These are phyloP conservation scores for Neosilurus mollespiculum DNA, from an alignment of 2,797 vertebrate species.

Conservation along the genomic window DNA sequence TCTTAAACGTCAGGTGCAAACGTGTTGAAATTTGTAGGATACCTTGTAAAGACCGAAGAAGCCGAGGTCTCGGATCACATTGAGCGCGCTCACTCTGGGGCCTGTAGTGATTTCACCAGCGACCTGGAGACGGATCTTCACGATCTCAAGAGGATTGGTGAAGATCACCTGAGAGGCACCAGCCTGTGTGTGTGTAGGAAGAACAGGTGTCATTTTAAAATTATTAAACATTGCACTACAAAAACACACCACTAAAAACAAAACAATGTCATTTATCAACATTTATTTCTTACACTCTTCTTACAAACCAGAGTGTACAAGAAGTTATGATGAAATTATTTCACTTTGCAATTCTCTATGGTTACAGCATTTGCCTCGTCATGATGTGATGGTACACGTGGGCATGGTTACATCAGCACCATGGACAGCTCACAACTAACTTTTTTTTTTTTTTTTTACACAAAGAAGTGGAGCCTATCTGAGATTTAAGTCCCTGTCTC, in stretches of 20 bases:
- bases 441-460: not conserved
- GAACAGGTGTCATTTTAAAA: not conserved
- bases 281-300: not conserved
- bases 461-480: not conserved
- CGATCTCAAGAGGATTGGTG: slow-evolving; percentile 97
- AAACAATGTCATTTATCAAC: not conserved
- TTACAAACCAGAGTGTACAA: not conserved
- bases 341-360: not conserved
- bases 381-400: not conserved
- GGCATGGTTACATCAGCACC: not conserved
- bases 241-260: too few species aligned
- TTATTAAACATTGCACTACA: too few species aligned
- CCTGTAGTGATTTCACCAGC: slow-evolving; percentile 98
- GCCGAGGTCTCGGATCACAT: slow-evolving; percentile 90
- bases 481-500: not conserved
- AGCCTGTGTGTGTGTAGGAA: slow-evolving; percentile 75
- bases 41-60: slow-evolving; percentile 99
- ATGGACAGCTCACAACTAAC: not conserved
- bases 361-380: not conserved
- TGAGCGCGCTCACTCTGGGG: slow-evolving; percentile 91
- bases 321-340: not conserved
- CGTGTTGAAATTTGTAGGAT: not conserved
- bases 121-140: slow-evolving; percentile 98
- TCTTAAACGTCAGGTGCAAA: not conserved
- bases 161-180: slow-evolving; percentile 98